phyloP scores from a whole-genome alignment of 2,888 invertebrate species.

The Oscheius myriophilus region DNA sequence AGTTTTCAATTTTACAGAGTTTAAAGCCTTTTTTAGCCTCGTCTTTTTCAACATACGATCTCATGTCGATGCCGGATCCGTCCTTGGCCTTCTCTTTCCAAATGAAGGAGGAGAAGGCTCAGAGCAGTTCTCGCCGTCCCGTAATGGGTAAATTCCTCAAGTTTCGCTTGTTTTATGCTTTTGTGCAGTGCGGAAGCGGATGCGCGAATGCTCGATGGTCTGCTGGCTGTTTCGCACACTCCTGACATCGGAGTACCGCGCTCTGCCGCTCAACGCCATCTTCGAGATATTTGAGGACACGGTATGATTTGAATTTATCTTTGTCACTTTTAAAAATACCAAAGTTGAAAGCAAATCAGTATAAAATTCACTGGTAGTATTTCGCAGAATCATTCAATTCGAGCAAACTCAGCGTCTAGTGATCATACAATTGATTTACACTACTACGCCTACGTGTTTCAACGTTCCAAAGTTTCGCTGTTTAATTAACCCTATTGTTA shows the following conservation, averaged over 20 bases:
- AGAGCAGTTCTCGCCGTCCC: conserved; percentile 9
- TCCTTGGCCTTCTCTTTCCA: conserved; percentile 11
- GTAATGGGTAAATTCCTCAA: conserved; percentile 25
- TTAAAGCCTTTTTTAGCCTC: conserved; percentile 11
- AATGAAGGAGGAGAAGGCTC: conserved; percentile 25
- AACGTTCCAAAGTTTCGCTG: no score
- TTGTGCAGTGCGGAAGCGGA: conserved; percentile 45
- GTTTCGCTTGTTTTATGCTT: conserved; percentile 6
- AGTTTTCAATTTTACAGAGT: no score
- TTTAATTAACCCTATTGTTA: no score
- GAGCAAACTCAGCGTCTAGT: no score
- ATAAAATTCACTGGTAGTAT: no score
- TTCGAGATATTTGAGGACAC: conserved; percentile 55
- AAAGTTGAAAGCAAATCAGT: neutral
- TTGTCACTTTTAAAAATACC: neutral
- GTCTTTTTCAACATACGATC: conserved; percentile 18
- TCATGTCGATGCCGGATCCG: conserved; percentile 21
- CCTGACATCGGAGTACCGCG: conserved; percentile 54
- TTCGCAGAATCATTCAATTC: no score
- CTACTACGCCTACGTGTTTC: no score
- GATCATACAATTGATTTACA: no score
- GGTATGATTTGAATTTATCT: conserved; percentile 25
- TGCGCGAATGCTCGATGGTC: conserved; percentile 54
- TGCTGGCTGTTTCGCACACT: conserved; percentile 57
- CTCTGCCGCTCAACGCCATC: conserved; percentile 51